These are phyloP conservation scores for Microplitis demolitor DNA, from an alignment of 1,140 invertebrate genomes.

Conservation along the genomic window DNA sequence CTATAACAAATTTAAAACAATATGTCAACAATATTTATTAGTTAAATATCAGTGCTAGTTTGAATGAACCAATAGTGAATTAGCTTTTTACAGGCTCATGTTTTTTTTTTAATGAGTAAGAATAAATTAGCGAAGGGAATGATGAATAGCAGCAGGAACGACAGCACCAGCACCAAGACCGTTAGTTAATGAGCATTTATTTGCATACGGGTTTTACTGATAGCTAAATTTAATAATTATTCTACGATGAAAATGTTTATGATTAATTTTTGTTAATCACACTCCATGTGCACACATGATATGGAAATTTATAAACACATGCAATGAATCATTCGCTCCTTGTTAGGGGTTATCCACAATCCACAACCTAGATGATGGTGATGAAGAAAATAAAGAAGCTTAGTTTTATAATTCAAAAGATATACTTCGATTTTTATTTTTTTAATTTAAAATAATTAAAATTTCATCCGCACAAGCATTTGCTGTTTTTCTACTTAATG, in stretches of 20 bases:
- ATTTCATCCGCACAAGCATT: background rate
- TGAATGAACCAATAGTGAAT: background rate
- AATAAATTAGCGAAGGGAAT: background rate
- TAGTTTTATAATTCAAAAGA: too few species aligned
- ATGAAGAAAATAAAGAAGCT: too few species aligned
- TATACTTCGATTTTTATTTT: too few species aligned
- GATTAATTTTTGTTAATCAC: background rate
- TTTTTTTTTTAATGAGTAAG: background rate
- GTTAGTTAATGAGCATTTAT: conserved; percentile 4
- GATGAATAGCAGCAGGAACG: background rate
- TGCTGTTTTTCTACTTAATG: background rate
- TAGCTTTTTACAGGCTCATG: background rate
- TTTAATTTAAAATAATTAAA: background rate
- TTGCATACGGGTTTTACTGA: background rate
- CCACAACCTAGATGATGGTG: background rate
- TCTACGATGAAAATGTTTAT: background rate
- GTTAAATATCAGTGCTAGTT: background rate
- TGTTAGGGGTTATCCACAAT: background rate
- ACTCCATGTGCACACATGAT: background rate
- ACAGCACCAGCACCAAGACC: conserved; percentile 20
- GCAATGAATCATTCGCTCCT: background rate
- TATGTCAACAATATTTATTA: background rate
- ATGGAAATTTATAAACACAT: background rate
- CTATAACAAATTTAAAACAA: conserved; percentile 63
- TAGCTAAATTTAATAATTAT: background rate